Conservation (phyloP, 2,888 invertebrate genomes). For the Erebia aethiops region DNA sequence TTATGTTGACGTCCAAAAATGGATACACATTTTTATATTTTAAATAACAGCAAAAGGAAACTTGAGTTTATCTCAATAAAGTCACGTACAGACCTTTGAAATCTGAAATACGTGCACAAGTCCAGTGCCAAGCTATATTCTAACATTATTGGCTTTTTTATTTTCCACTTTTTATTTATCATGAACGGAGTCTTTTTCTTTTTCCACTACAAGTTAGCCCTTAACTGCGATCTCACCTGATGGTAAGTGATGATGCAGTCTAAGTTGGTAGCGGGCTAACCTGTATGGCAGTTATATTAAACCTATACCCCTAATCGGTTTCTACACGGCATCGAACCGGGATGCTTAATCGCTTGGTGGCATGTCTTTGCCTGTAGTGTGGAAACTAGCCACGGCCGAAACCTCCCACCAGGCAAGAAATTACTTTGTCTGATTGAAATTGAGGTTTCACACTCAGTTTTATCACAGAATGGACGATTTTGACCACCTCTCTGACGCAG, state of each 20-base stretch:
- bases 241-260: no score
- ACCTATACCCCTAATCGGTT: no score
- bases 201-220: no score
- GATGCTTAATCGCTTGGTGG: no score
- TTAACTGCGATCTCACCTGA: no score
- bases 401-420: no score
- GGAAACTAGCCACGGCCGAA: no score
- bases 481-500: no score
- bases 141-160: constrained; percentile 9
- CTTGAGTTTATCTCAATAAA: constrained; percentile 24
- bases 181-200: not conserved
- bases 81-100: constrained; percentile 33
- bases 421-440: not conserved
- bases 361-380: no score
- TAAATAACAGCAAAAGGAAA: constrained; percentile 18
- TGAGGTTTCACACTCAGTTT: not conserved
- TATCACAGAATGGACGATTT: not conserved
- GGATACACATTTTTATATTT: constrained; percentile 10
- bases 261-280: no score
- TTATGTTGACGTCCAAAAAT: not conserved
- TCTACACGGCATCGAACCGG: no score
- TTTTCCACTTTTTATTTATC: not conserved
- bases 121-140: constrained; percentile 18
- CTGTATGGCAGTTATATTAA: no score
- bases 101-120: constrained; percentile 25